Base-by-base conservation (phyloP, 2,888 invertebrate genomes). In the Troides helena region DNA sequence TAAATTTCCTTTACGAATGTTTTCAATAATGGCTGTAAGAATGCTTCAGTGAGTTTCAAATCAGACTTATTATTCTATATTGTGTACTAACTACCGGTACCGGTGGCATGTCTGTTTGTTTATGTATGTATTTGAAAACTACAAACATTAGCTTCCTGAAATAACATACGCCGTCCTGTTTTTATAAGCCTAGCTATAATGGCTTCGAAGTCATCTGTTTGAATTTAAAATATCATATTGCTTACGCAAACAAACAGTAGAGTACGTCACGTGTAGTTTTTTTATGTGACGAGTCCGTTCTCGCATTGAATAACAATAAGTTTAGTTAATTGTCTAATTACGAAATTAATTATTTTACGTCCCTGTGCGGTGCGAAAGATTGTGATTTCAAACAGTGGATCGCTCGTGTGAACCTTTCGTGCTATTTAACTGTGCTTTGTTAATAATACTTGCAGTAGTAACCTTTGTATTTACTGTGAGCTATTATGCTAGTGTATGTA, bases 271-370 rank as follows among this genome's bases (percentile, higher is more conserved):
- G 23, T 58, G n/a, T 10, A 21, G 56, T 53, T 59, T 36, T 21
- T 63, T 30, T 59, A 21, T 59, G 59, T 57, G 65, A 23, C 21
- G 23, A 58, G 14, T 58, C 57, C 21, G 18, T 25, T n/a, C 63
- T 64, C 50, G 39, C 5, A 56, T 67, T 64, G 70, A 67, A 67
- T 70, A 67, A 50, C 53, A 70, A 70, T 70, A 67, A 63, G 62
- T 61, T 65, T 58, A 62, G 57, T 57, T 70, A 66, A 66, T 70
- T 70, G 66, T 67, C 25, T 70, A 59, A 63, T 63, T 70, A 70
- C 62, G 70, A 70, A 62, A 63, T 62, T 8, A 21, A 21, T 30
- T 60, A 30, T 21, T 39, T 62, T 57, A 18, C 65, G 64, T 57
- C 8, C 8, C 57, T 46, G 43, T 61, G 59, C 50, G 46, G 50